Evolutionary conservation across 2,797 vertebrate genomes (phyloP).

Genomic region (Etheostoma perlongum): DNA sequence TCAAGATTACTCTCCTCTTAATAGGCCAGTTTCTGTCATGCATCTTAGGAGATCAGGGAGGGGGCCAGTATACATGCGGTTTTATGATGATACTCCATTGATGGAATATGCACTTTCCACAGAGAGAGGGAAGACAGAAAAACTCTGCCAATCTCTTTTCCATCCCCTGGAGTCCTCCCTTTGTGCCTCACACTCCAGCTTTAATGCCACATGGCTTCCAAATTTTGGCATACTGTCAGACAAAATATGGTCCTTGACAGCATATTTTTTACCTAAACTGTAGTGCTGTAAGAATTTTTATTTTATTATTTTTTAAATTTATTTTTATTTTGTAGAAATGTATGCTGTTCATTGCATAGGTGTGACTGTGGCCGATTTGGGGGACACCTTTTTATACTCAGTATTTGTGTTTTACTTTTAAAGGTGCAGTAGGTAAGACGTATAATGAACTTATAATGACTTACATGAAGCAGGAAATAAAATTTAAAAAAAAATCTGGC

Average conservation of each 20-base stretch:
- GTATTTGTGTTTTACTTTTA: conserved; percentile 26
- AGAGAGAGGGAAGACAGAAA: conserved; percentile 36
- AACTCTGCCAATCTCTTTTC: conserved; percentile 40
- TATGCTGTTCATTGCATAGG: conserved; percentile 56
- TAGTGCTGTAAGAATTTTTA: conserved; percentile 41
- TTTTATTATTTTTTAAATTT: no score
- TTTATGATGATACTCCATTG: conserved; percentile 26
- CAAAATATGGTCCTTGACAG: conserved; percentile 77
- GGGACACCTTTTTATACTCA: conserved; percentile 18
- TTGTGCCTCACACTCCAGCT: conserved; percentile 48
- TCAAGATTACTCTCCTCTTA: conserved; percentile 47
- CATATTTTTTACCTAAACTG: conserved; percentile 70
- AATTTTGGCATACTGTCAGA: conserved; percentile 56
- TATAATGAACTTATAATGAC: no score
- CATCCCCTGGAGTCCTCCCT: conserved; percentile 53
- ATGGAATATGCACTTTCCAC: conserved; percentile 42
- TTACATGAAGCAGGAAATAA: no score
- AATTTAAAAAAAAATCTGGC: no score
- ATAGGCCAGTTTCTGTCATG: conserved; percentile 49
- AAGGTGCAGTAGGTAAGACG: conserved; percentile 1
- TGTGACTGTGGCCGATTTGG: conserved; percentile 72
- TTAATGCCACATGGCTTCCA: conserved; percentile 62
- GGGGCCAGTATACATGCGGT: conserved; percentile 37
- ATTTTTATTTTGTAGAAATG: conserved; percentile 58
- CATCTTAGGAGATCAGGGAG: conserved; percentile 29